These are phyloP conservation scores for Drosophila orena DNA, from an alignment of 1,140 invertebrate species.

Conservation along the genomic window DNA sequence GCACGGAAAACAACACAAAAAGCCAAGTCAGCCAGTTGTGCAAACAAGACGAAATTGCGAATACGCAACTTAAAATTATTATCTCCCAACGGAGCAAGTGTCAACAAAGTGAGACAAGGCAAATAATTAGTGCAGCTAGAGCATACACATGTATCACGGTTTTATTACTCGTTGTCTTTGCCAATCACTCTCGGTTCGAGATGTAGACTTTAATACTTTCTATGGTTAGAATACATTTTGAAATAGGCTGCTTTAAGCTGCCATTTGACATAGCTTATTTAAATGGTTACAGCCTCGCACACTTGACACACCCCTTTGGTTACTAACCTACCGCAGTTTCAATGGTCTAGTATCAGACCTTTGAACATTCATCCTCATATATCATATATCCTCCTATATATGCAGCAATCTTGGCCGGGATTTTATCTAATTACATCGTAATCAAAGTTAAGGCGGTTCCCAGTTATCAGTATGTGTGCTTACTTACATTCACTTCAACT, in stretches of 20 bases:
- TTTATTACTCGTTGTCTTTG: constrained; percentile 12
- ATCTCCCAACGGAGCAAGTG: constrained; percentile 37
- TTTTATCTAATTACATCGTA: background rate
- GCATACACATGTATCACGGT: constrained; percentile 9
- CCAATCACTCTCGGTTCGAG: background rate
- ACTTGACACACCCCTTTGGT: background rate
- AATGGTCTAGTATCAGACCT: background rate
- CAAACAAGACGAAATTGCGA: constrained; percentile 47
- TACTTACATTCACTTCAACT: too few species aligned
- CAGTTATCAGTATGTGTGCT: too few species aligned
- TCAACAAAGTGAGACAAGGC: constrained; percentile 53
- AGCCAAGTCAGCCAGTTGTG: constrained; percentile 56
- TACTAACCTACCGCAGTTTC: background rate
- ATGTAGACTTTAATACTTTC: background rate
- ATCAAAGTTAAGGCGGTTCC: background rate
- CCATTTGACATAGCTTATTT: background rate
- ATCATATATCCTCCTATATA: too few species aligned
- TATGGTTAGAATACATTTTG: background rate
- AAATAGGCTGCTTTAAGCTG: background rate
- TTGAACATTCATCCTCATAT: background rate
- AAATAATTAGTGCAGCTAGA: constrained; percentile 58
- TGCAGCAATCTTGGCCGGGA: background rate
- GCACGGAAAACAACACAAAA: constrained; percentile 10
- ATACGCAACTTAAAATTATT: constrained; percentile 54
- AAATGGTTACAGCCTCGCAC: background rate